phyloP scores from a whole-genome alignment of 2,888 invertebrate species.

The Sycophila texana region DNA sequence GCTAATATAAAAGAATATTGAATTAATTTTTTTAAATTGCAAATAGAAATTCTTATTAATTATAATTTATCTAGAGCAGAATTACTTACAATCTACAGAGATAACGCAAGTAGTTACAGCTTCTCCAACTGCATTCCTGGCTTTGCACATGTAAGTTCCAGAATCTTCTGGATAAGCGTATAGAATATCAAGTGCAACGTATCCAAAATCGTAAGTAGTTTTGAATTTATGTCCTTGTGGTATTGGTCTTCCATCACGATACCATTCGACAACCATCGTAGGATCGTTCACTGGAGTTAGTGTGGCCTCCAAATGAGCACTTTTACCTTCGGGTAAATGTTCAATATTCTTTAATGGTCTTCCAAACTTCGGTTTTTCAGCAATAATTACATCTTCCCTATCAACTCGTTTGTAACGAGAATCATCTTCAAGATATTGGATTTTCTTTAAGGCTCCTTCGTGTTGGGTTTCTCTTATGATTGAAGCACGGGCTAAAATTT shows the following conservation, averaged over 20 bases:
- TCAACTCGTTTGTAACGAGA: slow-evolving; percentile 84
- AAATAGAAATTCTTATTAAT: neutral
- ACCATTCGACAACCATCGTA: slow-evolving; percentile 99
- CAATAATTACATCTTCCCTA: slow-evolving; percentile 85
- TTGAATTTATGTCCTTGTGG: slow-evolving; percentile 96
- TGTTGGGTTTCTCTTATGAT: slow-evolving; percentile 95
- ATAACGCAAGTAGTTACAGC: slow-evolving; percentile 95
- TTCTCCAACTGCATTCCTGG: slow-evolving; percentile 95
- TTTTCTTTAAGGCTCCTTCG: slow-evolving; percentile 93
- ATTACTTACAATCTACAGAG: slow-evolving; percentile 85
- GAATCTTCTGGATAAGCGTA: slow-evolving; percentile 98
- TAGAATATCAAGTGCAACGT: slow-evolving; percentile 95
- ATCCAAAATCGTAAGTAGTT: slow-evolving; percentile 97
- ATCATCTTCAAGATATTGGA: slow-evolving; percentile 92
- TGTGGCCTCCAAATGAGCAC: slow-evolving; percentile 95
- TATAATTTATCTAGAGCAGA: neutral
- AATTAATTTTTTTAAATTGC: neutral
- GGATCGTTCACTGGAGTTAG: slow-evolving; percentile 98
- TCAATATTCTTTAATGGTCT: slow-evolving; percentile 90
- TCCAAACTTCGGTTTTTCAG: slow-evolving; percentile 93
- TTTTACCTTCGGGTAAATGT: slow-evolving; percentile 89
- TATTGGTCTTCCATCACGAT: slow-evolving; percentile 94
- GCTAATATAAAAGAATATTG: slow-evolving; percentile 76
- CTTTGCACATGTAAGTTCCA: slow-evolving; percentile 97
- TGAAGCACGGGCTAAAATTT: slow-evolving; percentile 82